Base-by-base conservation (phyloP, 2,888 invertebrate species). In the Nomada goodeniana region DNA sequence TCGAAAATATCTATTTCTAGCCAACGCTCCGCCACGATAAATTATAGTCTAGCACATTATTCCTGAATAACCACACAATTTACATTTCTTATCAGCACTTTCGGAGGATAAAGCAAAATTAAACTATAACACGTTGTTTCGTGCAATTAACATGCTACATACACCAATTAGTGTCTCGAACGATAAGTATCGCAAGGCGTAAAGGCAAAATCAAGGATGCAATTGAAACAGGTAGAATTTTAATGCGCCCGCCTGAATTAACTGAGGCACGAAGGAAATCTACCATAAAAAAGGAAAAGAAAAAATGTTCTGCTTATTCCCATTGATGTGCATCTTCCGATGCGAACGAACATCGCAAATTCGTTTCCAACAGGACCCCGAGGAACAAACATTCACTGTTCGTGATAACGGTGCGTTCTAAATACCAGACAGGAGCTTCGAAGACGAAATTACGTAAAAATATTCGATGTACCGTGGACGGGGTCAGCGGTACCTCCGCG, bases 391-490 rank as follows among this genome's bases (percentile, higher is more conserved):
- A 61, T 60, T 20, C 65, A 55, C 70, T 74, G 60, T 67, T 59
- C 61, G 60, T 26, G 70, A 82, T 82, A 82, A 75, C 75, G 80
- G 75, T 68, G 29, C 71, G 71, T 80, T 75, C 80, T 59, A 75
- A 71, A 80, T 82, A 68, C 80, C 68, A 53, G 9, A 13, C 36
- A 47, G 57, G 23, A 57, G 23, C 57, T 57, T 65, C 57, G 61
- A 71, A 71, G 47, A 71, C 70, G 42, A 75, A 82, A 75, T 82
- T 75, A 60, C 67, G 57, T 67, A 71, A 76, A 76, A 72, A 61
- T 72, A 64, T 60, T 69, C 57, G 13, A 72, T 57, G 71, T 63
- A 69, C 52, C 23, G 50, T 69, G 52, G 44, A 29, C 55, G 55
- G 61, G 80, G 63, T 44, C 60, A 11, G 5, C 52, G 11, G 44